Percentiles rank a stretch among this genome's conserved stretches.
These are phyloP conservation scores for Petromus typicus DNA, from an alignment of 2,113 vertebrate genomes.

Conservation along the genomic window DNA sequence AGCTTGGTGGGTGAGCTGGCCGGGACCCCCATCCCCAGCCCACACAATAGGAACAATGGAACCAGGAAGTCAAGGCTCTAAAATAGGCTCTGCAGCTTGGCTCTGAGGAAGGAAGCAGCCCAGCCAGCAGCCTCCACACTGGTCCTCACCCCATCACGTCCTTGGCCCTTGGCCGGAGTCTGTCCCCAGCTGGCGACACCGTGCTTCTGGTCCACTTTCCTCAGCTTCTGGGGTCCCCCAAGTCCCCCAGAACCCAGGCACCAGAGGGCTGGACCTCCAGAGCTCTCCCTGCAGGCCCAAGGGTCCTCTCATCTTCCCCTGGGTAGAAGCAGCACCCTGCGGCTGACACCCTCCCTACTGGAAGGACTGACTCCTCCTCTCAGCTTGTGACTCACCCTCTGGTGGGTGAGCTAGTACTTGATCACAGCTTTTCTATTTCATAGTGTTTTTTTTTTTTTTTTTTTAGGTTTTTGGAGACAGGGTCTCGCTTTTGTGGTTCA, in stretches of 20 bases:
- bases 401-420: no score
- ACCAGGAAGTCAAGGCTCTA: constrained; percentile 48
- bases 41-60: constrained; percentile 11
- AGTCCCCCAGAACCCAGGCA: background rate
- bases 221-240: rapidly evolving
- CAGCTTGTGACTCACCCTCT: background rate
- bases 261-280: background rate
- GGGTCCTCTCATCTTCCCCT: background rate
- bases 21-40: background rate
- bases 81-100: background rate
- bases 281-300: background rate
- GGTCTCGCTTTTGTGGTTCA: no score
- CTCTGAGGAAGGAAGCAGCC: constrained; percentile 60
- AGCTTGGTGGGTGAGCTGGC: background rate
- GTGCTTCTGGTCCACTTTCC: background rate
- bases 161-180: background rate
- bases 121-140: background rate
- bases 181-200: background rate
- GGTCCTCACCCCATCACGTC: background rate
- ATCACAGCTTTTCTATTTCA: background rate
- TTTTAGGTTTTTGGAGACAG: no score
- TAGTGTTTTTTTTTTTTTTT: no score
- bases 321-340: no score
- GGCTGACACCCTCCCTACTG: no score
- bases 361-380: background rate